A percentile compares a stretch with the other conserved stretches of the same genome.
These are phyloP conservation scores for Oreonectes daqikongensis DNA, from an alignment of 2,797 vertebrate species.

Conservation along the genomic window DNA sequence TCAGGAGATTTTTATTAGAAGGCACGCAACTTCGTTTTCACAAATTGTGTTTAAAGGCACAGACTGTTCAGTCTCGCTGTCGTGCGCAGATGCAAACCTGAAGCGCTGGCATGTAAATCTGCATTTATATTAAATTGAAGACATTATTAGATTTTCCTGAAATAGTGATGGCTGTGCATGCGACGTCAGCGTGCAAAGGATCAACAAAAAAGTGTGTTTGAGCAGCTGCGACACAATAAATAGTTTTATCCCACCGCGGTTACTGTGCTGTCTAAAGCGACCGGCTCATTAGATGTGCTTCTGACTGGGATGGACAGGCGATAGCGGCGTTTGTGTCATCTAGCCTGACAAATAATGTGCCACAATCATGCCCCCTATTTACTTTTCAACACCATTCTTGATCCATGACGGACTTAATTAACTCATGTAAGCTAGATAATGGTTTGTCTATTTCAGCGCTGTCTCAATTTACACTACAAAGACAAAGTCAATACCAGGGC, in stretches of 20 bases:
- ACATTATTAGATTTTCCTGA: constrained; percentile 64
- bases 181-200: constrained; percentile 17
- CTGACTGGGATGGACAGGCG: constrained; percentile 25
- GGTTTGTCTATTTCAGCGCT: constrained; percentile 37
- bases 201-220: constrained; percentile 18
- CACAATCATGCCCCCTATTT: constrained; percentile 40
- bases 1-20: constrained; percentile 60
- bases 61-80: constrained; percentile 42
- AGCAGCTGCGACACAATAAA: constrained; percentile 34
- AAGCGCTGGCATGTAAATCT: constrained; percentile 49
- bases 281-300: constrained; percentile 41
- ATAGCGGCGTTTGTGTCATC: constrained; percentile 31
- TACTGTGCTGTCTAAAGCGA: constrained; percentile 30
- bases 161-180: constrained; percentile 50
- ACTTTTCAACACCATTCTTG: constrained; percentile 13
- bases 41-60: constrained; percentile 57
- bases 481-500: constrained; percentile 1
- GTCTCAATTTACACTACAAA: constrained; percentile 18
- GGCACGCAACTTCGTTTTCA: constrained; percentile 47
- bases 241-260: constrained; percentile 36
- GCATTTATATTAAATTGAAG: constrained; percentile 63
- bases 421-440: constrained; percentile 41
- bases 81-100: constrained; percentile 10
- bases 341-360: constrained; percentile 38
- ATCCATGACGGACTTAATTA: constrained; percentile 23